Evolutionary conservation across 2,113 vertebrate genomes (phyloP), one percentile per base, ranked within the genome.

Genomic region (Spea multiplicata): DNA sequence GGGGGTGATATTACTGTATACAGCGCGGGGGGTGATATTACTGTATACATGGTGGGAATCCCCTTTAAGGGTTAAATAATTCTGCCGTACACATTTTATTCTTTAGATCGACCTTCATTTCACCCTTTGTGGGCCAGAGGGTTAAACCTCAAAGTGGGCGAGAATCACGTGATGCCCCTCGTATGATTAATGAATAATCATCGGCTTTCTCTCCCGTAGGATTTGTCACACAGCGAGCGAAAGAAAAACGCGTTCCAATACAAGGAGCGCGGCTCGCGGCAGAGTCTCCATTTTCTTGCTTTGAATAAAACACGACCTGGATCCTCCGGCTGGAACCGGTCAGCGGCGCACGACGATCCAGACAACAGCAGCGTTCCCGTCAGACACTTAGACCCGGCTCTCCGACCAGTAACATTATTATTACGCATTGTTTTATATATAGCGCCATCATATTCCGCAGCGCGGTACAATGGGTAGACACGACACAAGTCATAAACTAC

Each of bases 241-340:
- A 85, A 85, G 85, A 86, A 88, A 75, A 87, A 74, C 80, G 81
- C 83, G n/a, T 84, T 86, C 89, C 81, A 86, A 83, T 84, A 79
- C 70, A 86, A 84, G 82, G 78, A 84, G 12, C 78, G 55, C 82
- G 81, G 86, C 84, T 90, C 82, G 88, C 88, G 80, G 83, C 86
- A 90, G 87, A 88, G 91, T 93, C 94, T 93, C 91, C 91, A 88
- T 93, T 92, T 90, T 89, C 87, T 85, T 82, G 80, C 83, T 79
- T 73, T 94, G 90, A 94, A 94, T 94, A 93, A 96, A 95, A 94
- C 89, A 95, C 91, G 85, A 90, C 86, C 75, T 87, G 82, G 83
- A 88, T 88, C 89, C 85, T 88, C 84, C 81, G 82, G 84, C 72
- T 83, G 82, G 86, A 90, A 87, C 69, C 87, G 80, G 83, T 69